Conservation (phyloP, 2,797 vertebrate genomes). For the Emys orbicularis region DNA sequence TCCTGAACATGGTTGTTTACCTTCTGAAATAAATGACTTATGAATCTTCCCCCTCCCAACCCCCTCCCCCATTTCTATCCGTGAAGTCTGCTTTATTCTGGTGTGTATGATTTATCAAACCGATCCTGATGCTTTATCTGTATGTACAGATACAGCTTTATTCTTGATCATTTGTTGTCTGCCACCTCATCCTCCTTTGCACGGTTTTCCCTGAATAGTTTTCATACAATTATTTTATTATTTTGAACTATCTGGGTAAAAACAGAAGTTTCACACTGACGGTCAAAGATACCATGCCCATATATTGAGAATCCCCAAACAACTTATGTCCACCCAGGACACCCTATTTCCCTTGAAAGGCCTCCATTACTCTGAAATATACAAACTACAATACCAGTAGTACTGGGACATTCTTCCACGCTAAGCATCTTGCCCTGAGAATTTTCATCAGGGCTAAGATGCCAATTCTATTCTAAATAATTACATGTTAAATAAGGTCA, state of each 20-base stretch:
- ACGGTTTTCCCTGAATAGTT: background rate
- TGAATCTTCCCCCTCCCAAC: background rate
- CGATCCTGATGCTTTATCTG: background rate
- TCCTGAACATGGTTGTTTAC: background rate
- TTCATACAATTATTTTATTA: background rate
- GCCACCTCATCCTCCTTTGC: background rate
- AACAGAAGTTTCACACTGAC: background rate
- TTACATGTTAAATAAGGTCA: background rate
- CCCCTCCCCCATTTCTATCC: background rate
- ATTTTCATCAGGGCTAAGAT: background rate
- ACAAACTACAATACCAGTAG: background rate
- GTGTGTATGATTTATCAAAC: background rate
- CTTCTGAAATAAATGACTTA: background rate
- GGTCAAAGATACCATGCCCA: background rate
- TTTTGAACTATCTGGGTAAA: background rate
- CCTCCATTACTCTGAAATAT: background rate
- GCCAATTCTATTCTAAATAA: background rate
- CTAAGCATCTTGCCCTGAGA: background rate
- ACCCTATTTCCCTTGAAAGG: background rate
- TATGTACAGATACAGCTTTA: background rate
- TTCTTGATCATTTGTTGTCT: rapidly evolving
- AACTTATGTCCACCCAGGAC: background rate
- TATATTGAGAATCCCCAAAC: background rate
- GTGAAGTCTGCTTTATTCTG: background rate
- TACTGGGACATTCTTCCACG: background rate